phyloP scores from a whole-genome alignment of 2,797 vertebrate species.

The Chaetophractus vellerosus region DNA sequence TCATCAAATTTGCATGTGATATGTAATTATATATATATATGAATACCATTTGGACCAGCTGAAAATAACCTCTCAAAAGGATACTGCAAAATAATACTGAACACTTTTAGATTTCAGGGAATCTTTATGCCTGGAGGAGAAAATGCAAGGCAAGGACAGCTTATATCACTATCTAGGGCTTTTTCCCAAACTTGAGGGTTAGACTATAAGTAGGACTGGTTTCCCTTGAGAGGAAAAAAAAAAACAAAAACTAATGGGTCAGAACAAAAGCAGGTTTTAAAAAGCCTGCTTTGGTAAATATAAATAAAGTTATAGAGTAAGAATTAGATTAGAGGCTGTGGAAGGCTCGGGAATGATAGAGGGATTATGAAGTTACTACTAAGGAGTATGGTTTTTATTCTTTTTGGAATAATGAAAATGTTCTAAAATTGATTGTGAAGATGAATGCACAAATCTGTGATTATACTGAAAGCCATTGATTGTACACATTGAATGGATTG shows the following conservation, averaged over 20 bases:
- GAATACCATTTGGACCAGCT: background rate
- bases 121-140: background rate
- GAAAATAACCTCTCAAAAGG: background rate
- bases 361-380: too few species aligned
- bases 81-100: background rate
- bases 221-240: background rate
- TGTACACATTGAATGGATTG: too few species aligned
- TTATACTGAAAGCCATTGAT: too few species aligned
- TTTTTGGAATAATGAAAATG: too few species aligned
- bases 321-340: too few species aligned
- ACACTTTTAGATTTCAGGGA: background rate
- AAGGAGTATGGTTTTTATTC: too few species aligned
- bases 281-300: background rate
- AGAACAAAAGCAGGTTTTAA: background rate
- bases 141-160: background rate
- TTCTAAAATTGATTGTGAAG: too few species aligned
- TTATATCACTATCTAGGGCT: background rate
- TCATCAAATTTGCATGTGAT: background rate
- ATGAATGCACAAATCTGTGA: too few species aligned
- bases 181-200: background rate
- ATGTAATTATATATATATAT: background rate
- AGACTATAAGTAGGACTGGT: background rate
- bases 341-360: too few species aligned
- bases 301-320: too few species aligned
- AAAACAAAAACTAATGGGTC: background rate